Base-by-base conservation (phyloP, 2,888 invertebrate genomes). In the Sesia bembeciformis region DNA sequence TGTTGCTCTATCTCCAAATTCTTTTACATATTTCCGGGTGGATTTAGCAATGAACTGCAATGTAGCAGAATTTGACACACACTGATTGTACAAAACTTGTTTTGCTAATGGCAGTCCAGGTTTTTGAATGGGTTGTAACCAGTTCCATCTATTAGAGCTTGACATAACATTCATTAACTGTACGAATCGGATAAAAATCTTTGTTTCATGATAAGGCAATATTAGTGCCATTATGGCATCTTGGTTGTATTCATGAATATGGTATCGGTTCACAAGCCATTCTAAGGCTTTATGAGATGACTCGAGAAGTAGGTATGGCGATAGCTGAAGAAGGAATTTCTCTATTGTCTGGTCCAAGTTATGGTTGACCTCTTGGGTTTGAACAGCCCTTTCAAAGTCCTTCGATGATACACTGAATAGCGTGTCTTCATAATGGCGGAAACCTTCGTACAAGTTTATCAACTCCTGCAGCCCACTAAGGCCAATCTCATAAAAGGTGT, bases 121-220 rank as follows among this genome's bases (percentile, higher is more conserved):
- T 71, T 94, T 94, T 74, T 96, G 94, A 3, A 96, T 73, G 0
- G 93, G 88, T 40, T 90, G 78, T 40, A 98, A 78, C 95, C 96
- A 97, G 60, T 90, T 84, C 95, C 96, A 97, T 56, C 91, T 88
- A 54, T 92, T 92, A n/a, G 81, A 82, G 0, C 76, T 66, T 4
- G 91, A 83, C 38, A 90, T 90, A 6, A 98, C 75, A 54, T 93
- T 90, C 65, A 96, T 73, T 0, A 97, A 86, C 76, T 97, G 96
- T 1, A 98, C 75, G 52, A 96, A 92, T 66, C 93, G 84, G 0
- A 96, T 93, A 84, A 98, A 99, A 59, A 96, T 94, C 62, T 95
- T 94, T 0, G 97, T 96, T 69, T 97, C 96, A 78, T 98, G 97
- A 76, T 97, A 98, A 0, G 99, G 98, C 54, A 99, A 80, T 55